Conservation (phyloP, 2,888 invertebrate genomes). For the Thyatira batis region DNA sequence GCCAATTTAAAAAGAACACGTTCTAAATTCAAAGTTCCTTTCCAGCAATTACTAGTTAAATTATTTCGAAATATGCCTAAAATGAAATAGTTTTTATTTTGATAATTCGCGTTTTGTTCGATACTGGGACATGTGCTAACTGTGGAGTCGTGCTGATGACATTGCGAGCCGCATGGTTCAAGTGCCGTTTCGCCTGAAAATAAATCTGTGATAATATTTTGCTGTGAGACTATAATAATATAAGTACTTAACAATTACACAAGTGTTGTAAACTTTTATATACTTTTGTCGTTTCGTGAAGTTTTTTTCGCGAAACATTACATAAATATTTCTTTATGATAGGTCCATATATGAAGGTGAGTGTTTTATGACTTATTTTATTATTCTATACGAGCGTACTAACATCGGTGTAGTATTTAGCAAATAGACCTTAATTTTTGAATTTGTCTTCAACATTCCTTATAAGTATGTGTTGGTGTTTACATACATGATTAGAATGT, state of each 20-base stretch:
- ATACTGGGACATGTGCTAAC: slow-evolving; percentile 54
- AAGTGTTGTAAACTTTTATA: slow-evolving; percentile 6
- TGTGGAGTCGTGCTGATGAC: slow-evolving; percentile 57
- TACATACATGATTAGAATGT: neutral
- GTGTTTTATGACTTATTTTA: slow-evolving; percentile 42
- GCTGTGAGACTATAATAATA: slow-evolving; percentile 62
- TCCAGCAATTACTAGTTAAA: slow-evolving; percentile 28
- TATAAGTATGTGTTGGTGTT: neutral
- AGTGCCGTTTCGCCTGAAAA: slow-evolving; percentile 52
- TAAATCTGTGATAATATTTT: slow-evolving; percentile 71
- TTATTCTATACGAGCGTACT: slow-evolving; percentile 1
- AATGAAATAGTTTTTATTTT: slow-evolving; percentile 61
- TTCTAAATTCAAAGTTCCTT: slow-evolving; percentile 46
- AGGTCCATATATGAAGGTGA: slow-evolving; percentile 82
- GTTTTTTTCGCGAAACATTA: slow-evolving; percentile 73
- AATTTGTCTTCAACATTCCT: neutral
- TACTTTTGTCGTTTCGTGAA: slow-evolving; percentile 69
- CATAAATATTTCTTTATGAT: slow-evolving; percentile 76
- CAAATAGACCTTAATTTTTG: too few species aligned
- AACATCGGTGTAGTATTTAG: neutral
- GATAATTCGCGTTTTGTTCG: slow-evolving; percentile 17
- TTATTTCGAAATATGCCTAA: slow-evolving; percentile 67
- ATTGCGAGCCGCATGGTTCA: slow-evolving; percentile 52
- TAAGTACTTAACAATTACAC: slow-evolving; percentile 26
- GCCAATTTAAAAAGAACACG: slow-evolving; percentile 56